Conservation (phyloP, 2,888 invertebrate genomes). For the Drosophila falleni region DNA sequence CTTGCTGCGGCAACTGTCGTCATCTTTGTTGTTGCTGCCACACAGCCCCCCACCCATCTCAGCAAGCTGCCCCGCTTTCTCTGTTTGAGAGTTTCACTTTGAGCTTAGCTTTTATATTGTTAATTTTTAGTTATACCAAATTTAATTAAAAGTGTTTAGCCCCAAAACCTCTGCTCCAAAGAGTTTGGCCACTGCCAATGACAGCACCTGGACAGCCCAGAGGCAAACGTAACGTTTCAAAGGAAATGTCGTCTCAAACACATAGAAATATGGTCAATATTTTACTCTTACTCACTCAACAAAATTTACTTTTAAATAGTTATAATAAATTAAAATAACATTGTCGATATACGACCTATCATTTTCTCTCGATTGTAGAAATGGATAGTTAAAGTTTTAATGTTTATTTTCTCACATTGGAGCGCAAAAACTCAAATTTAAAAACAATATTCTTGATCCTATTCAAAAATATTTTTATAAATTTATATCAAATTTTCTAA, state of each 20-base stretch:
- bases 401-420: no score
- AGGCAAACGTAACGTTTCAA: constrained; percentile 9
- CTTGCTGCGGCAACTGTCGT: constrained; percentile 32
- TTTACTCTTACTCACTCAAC: not conserved
- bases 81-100: constrained; percentile 29
- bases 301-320: not conserved
- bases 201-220: constrained; percentile 20
- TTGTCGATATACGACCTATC: not conserved
- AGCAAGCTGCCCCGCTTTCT: not conserved
- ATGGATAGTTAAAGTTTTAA: no score
- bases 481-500: no score
- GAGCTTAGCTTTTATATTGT: constrained; percentile 36
- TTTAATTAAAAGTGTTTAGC: constrained; percentile 27
- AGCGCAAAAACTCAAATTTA: no score
- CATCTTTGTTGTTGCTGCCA: constrained; percentile 17
- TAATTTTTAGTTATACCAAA: constrained; percentile 51
- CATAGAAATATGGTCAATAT: constrained; percentile 3
- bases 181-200: constrained; percentile 15
- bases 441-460: no score
- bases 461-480: no score
- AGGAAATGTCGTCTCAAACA: constrained; percentile 3
- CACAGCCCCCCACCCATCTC: not conserved
- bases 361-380: no score
- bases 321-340: no score
- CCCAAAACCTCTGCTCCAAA: not conserved